Base-by-base conservation (phyloP, 2,888 invertebrate genomes). In the Heliconius aoede region DNA sequence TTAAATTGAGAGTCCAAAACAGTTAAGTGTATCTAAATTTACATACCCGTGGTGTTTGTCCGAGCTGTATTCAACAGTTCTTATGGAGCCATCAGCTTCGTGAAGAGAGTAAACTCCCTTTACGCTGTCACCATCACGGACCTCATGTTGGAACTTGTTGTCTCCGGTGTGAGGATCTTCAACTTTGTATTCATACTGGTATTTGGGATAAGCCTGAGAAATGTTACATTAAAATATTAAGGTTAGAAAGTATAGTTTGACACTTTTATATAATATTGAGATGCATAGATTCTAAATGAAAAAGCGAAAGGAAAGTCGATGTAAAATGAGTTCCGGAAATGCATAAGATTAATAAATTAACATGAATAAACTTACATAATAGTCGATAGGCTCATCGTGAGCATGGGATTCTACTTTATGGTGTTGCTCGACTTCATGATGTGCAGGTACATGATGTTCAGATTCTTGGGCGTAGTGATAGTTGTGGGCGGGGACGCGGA, bases 41-140 rank as follows among this genome's bases (percentile, higher is more conserved):
- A 18, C 15, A 46, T 91, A 95, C 92, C 95, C 95, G 74, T 90
- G 88, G 79, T 95, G 94, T 83, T 95, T 94, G 81, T 95, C 95
- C 55, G 95, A 95, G 77, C 90, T 95, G 84, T 96, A 96, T 85
- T 95, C 95, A 32, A 96, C 96, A 79, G 95, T 95, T 81, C 95
- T 92, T 77, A 95, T 85, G 75, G 95, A 95, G 36, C 96, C 96
- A 80, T 95, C 95, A 77, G 95, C 92, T 83, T 96, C 95, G 76
- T 95, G 95, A 60, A 96, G 87, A 69, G 95, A 94, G 86, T 96
- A 96, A 68, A 96, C 95, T 58, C 96, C 96, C 85, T 95, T 95
- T 72, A 96, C 96, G 24, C 92, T 95, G 82, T 96, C 95, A 11
- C 96, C 96, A 89, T 95, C 95, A 24, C 95, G 92, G 80, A 90